Evolutionary conservation across 2,113 vertebrate species (phyloP).

Genomic region (Menura novaehollandiae): DNA sequence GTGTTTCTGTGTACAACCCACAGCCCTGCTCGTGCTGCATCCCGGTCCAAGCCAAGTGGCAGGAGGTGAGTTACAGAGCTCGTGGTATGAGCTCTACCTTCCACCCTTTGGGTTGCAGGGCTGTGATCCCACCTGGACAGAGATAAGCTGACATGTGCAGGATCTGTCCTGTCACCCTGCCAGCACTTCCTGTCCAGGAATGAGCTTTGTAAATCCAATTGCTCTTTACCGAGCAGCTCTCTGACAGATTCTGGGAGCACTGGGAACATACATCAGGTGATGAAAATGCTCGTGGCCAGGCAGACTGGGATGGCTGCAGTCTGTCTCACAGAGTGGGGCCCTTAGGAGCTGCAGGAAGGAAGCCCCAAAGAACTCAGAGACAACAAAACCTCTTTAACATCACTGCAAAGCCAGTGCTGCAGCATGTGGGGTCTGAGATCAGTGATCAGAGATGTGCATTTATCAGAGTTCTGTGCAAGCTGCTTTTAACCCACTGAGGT

Average conservation of each 20-base stretch:
- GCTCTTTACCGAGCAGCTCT: background rate
- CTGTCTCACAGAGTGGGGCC: background rate
- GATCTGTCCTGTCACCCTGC: background rate
- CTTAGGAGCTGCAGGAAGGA: background rate
- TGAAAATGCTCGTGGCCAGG: background rate
- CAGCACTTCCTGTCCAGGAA: background rate
- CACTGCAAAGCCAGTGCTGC: accelerated
- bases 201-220: background rate
- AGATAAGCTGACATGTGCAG: background rate
- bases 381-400: background rate
- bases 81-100: accelerated
- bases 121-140: background rate
- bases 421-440: background rate
- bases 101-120: background rate
- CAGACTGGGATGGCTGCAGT: background rate
- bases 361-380: background rate
- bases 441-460: background rate
- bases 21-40: background rate
- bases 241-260: background rate
- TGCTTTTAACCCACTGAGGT: background rate
- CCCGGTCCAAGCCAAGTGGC: background rate
- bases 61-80: background rate
- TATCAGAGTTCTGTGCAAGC: background rate
- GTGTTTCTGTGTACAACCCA: background rate
- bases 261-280: background rate